Evolutionary conservation across 1,140 invertebrate genomes (phyloP).

Genomic region (Mercenaria mercenaria): DNA sequence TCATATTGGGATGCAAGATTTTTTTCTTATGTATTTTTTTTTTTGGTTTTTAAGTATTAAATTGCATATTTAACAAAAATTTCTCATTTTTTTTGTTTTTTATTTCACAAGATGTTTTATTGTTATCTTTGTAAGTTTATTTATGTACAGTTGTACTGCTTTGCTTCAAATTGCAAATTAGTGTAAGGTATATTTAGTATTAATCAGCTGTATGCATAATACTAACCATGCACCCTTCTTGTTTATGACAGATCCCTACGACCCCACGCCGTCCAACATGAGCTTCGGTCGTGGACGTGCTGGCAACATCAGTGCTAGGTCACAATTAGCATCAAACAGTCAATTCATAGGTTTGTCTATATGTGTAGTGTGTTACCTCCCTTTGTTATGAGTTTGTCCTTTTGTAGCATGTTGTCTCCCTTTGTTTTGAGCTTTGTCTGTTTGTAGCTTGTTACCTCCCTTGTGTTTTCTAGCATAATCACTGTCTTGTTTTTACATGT

Average conservation of each 20-base stretch:
- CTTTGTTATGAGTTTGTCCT: not conserved
- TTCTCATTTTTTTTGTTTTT: not conserved
- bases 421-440: not conserved
- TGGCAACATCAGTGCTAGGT: slow-evolving; percentile 73
- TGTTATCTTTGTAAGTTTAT: too few species aligned
- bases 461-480: too few species aligned
- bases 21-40: not conserved
- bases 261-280: slow-evolving; percentile 39
- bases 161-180: not conserved
- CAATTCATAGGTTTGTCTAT: slow-evolving; percentile 84
- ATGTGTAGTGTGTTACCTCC: slow-evolving; percentile 40
- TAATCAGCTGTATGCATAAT: slow-evolving; percentile 54
- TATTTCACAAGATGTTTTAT: not conserved
- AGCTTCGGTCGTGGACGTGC: slow-evolving; percentile 39
- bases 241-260: slow-evolving; percentile 63
- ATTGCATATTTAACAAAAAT: not conserved
- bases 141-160: not conserved
- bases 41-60: too few species aligned
- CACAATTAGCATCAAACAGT: slow-evolving; percentile 83
- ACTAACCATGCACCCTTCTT: slow-evolving; percentile 59
- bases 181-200: not conserved
- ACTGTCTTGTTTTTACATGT: not conserved
- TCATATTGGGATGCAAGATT: not conserved
- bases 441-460: too few species aligned
- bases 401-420: not conserved